A percentile compares a stretch with the other conserved stretches of the same genome.
phyloP scores from a whole-genome alignment of 37 sponge, comb jelly and placozoan species.

The Hormiphora californensis region DNA sequence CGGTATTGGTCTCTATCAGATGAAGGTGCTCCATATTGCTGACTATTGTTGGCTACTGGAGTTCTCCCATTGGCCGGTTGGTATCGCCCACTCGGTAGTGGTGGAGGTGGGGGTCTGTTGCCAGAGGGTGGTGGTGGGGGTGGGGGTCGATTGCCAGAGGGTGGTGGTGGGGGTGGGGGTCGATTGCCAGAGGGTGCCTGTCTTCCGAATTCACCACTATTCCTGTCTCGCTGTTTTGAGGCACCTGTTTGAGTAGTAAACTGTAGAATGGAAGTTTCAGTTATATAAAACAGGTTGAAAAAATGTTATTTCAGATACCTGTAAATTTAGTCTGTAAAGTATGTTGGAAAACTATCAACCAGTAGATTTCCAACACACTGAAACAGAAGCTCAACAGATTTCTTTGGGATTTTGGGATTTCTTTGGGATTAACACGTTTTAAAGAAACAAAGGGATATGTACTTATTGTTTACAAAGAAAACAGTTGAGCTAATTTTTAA shows the following conservation, averaged over 20 bases:
- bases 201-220: too few relatives aligned
- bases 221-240: too few relatives aligned
- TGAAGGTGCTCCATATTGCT: not conserved
- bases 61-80: not conserved
- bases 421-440: too few relatives aligned
- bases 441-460: not conserved
- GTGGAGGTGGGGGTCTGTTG: not conserved
- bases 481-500: not conserved
- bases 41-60: not conserved
- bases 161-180: not conserved
- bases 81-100: not conserved
- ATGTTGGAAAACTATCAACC: not conserved
- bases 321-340: not conserved
- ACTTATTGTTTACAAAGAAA: not conserved
- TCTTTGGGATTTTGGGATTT: not conserved
- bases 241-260: too few relatives aligned
- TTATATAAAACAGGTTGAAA: not conserved
- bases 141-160: not conserved
- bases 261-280: not conserved
- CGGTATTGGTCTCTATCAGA: too few relatives aligned
- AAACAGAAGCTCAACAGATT: not conserved
- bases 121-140: not conserved
- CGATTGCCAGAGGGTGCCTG: not conserved
- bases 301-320: not conserved
- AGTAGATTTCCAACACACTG: conserved; percentile 10